Evolutionary conservation across 2,888 invertebrate genomes (phyloP), one percentile per base, ranked within the genome.

Genomic region (Camponotus fellah): DNA sequence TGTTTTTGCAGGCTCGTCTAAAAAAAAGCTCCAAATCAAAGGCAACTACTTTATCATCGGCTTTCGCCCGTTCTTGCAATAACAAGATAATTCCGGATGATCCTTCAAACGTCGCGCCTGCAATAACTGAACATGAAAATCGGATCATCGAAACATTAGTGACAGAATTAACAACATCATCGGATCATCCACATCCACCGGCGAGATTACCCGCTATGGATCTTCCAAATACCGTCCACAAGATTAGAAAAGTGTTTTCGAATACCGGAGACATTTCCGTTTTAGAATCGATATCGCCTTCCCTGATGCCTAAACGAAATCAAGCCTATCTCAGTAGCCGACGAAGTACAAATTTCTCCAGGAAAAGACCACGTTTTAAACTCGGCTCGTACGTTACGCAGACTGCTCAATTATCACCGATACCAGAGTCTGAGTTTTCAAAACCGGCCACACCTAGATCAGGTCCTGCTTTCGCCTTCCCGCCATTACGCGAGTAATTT

Each of bases 381-480:
- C 91, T 93, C 80, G 93, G 93, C 21, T 92, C 93, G 10, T 94
- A 93, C 53, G 32, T 94, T 1, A 91, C 94, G 2, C 95, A 95
- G 72, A 94, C 95, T 8, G 95, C 95, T 9, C 95, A 95, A 53
- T 94, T 97, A 82, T 97, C 97, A 79, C 97, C 97, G 46, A 97
- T 97, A 79, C 96, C 97, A 84, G 97, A 97, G 91, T 97, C 97
- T 66, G 97, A 97, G 46, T 95, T 97, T 26, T 97, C 97, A 68
- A 97, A 97, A 95, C 97, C 97, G 1, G 96, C 96, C 21, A 97
- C 97, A 82, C 97, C 97, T 90, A 92, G 95, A 92, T 94, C 95
- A 10, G 93, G 95, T 37, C 95, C 77, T 9, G 53, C 95, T 86
- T 94, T 94, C 80, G 88, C 94, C 12, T 94, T 95, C 85, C 93